Evolutionary conservation across 2,888 invertebrate genomes (phyloP).

Genomic region (Stenoptilia bipunctidactyla): DNA sequence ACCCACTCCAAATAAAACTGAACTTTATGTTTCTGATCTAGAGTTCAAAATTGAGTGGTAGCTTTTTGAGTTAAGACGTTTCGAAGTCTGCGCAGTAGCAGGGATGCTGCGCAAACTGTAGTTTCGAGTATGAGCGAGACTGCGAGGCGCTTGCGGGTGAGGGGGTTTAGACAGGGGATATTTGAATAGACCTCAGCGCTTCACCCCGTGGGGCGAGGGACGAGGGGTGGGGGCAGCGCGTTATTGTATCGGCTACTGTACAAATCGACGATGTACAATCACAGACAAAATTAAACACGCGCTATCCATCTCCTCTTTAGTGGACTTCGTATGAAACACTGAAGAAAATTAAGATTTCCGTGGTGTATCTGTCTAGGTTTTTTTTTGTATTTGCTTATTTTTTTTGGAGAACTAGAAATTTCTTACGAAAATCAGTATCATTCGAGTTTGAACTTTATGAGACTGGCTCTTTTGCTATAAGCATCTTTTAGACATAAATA

Average conservation of each 20-base stretch:
- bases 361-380: too few relatives aligned
- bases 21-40: conserved; percentile 17
- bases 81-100: conserved; percentile 63
- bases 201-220: conserved; percentile 42
- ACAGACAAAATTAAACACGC: conserved; percentile 47
- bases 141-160: conserved; percentile 66
- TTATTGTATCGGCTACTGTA: conserved; percentile 24
- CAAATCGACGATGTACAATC: conserved; percentile 58
- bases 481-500: too few relatives aligned
- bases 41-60: conserved; percentile 19
- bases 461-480: too few relatives aligned
- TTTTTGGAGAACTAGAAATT: too few relatives aligned
- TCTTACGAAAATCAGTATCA: too few relatives aligned
- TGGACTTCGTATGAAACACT: too few relatives aligned
- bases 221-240: conserved; percentile 59
- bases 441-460: too few relatives aligned
- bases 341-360: too few relatives aligned
- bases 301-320: conserved; percentile 49
- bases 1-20: conserved; percentile 13
- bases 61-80: conserved; percentile 29
- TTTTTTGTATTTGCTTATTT: too few relatives aligned
- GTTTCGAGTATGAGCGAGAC: conserved; percentile 72
- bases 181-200: conserved; percentile 64
- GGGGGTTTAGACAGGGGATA: conserved; percentile 62
- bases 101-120: conserved; percentile 74